Percentiles rank a stretch among this genome's conserved stretches.
These are phyloP conservation scores for Tarsius wallacei DNA, from an alignment of 2,797 vertebrate species.

Conservation along the genomic window DNA sequence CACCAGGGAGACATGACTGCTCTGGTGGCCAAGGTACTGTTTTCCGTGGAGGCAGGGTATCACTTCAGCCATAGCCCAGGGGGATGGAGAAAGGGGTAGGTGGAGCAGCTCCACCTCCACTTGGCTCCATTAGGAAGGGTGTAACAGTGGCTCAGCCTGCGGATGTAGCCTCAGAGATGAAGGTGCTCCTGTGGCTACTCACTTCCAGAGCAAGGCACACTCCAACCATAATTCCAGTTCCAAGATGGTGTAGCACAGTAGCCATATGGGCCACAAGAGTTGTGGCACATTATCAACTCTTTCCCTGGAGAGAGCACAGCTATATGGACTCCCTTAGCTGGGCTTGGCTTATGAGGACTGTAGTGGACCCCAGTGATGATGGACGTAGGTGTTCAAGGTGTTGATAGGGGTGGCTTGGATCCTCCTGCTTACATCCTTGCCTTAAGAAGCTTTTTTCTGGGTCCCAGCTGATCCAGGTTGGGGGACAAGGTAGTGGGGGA, in stretches of 20 bases:
- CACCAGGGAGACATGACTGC: not conserved
- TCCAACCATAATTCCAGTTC: not conserved
- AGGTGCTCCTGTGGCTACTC: not conserved
- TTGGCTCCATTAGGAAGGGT: not conserved
- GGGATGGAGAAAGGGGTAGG: not conserved
- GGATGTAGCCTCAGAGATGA: not conserved
- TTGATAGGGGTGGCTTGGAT: not conserved
- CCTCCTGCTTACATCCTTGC: not conserved
- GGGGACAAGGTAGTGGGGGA: not conserved
- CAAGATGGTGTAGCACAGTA: not conserved
- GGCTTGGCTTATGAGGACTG: not conserved
- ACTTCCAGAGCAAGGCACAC: not conserved
- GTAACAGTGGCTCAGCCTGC: not conserved
- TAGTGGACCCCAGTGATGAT: not conserved
- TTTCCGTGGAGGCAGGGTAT: not conserved
- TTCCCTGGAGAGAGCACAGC: not conserved
- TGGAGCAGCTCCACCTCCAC: not conserved
- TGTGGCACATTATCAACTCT: not conserved
- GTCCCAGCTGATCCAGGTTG: not conserved
- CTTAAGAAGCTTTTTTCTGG: not conserved
- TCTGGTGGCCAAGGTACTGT: not conserved
- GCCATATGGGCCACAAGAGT: not conserved
- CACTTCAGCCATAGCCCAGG: not conserved
- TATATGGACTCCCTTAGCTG: not conserved
- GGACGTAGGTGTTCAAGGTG: not conserved